Percentiles rank a stretch among this genome's conserved stretches.
Evolutionary conservation across 2,113 vertebrate genomes (phyloP).

Genomic region (Catharus bicknelli): DNA sequence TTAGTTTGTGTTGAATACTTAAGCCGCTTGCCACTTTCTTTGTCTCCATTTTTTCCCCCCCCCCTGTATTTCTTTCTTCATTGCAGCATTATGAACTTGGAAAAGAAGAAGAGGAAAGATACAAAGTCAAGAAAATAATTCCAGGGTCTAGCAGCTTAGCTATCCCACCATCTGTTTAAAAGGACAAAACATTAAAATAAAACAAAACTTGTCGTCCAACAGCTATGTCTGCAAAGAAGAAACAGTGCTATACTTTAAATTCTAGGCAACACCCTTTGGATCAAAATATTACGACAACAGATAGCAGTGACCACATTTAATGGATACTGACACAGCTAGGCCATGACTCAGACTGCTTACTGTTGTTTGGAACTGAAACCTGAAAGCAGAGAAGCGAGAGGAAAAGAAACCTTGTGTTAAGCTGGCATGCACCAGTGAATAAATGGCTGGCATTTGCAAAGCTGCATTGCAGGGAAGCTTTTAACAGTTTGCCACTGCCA

Average conservation of each 20-base stretch:
- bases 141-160: slow-evolving; percentile 29
- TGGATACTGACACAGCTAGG: slow-evolving; percentile 33
- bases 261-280: slow-evolving; percentile 53
- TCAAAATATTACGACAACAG: slow-evolving; percentile 66
- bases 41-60: not conserved
- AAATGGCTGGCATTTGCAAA: slow-evolving; percentile 78
- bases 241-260: slow-evolving; percentile 49
- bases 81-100: slow-evolving; percentile 34
- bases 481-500: slow-evolving; percentile 77
- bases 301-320: slow-evolving; percentile 52
- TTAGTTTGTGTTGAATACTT: not conserved
- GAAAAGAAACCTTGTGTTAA: slow-evolving; percentile 56
- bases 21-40: slow-evolving; percentile 14
- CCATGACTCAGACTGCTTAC: slow-evolving; percentile 33
- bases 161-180: slow-evolving; percentile 66
- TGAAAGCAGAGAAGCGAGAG: slow-evolving; percentile 1
- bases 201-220: slow-evolving; percentile 51
- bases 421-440: slow-evolving; percentile 75
- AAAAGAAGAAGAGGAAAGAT: slow-evolving; percentile 54
- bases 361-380: slow-evolving; percentile 62
- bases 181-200: slow-evolving; percentile 16
- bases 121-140: slow-evolving; percentile 63
- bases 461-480: slow-evolving; percentile 79
- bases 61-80: slow-evolving; percentile 47
- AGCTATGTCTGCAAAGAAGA: slow-evolving; percentile 43